Conservation (phyloP, 2,888 invertebrate species). For the Brachynemurus nebulosus region DNA sequence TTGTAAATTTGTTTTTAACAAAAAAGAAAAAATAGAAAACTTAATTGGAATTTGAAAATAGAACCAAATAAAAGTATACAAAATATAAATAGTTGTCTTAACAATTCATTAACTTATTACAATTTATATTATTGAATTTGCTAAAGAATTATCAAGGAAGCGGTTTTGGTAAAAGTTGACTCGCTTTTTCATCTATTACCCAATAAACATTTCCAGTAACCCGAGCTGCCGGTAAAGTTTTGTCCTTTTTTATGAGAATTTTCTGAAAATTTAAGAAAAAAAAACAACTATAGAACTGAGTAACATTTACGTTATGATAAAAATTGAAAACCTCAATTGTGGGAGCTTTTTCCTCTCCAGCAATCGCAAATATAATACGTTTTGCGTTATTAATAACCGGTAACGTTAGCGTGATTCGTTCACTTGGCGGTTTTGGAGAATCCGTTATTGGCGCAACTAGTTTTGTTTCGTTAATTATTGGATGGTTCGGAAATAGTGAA, state of each 20-base stretch:
- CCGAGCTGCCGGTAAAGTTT: neutral
- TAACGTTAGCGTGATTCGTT: constrained; percentile 80
- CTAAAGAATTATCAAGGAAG: no score
- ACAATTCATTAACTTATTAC: no score
- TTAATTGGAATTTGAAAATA: no score
- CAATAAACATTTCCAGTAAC: neutral
- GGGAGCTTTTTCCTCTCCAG: constrained; percentile 78
- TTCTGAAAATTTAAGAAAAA: no score
- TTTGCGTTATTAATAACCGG: constrained; percentile 79
- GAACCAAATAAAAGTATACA: no score
- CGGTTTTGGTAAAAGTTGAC: no score
- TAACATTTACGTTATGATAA: neutral
- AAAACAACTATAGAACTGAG: no score
- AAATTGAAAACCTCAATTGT: constrained; percentile 56
- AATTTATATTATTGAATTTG: no score
- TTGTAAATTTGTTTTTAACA: no score
- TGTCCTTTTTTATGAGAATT: neutral
- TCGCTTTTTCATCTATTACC: neutral
- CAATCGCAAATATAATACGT: constrained; percentile 69
- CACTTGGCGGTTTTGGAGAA: constrained; percentile 92
- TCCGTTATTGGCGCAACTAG: constrained; percentile 72
- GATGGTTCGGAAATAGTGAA: constrained; percentile 83
- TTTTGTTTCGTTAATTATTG: constrained; percentile 43
- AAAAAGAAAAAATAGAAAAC: no score
- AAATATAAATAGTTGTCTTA: no score